Evolutionary conservation across 2,113 vertebrate genomes (phyloP), one percentile per base, ranked within the genome.

Genomic region (Arothron firmamentum): DNA sequence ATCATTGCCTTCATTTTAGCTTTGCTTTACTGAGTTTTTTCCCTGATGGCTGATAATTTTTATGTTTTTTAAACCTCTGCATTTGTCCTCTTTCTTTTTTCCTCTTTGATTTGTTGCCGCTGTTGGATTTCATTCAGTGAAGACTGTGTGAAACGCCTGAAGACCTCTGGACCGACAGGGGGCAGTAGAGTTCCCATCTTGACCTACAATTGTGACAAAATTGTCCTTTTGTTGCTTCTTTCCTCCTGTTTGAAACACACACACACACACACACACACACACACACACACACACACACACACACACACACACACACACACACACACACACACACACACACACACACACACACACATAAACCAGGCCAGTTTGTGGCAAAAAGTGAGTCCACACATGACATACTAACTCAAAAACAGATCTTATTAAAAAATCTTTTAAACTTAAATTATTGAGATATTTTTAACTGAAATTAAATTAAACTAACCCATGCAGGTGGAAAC

Each of bases 171-270:
- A 60, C 82, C 86, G 76, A 79, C 56, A 73, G 86, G 80, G 62
- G 86, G 86, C 74, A 88, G 68, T 54, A 81, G 56, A 41, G 61
- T 43, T 0, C 53, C 70, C 73, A 86, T 82, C 12, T 53, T 81
- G 58, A 14, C 79, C 78, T 74, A 68, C 23, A 70, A 51, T 0
- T 6, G 28, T 6, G 3, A 55, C 8, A 19, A 2, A 13, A 20
- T 47, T n/a, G 48, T 1, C 34, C 21, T 23, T 23, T 53, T 53
- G 14, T 43, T 14, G 2, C 52, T 91, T 92, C 87, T 92, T 93
- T 94, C 92, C 91, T 85, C 47, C 64, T 59, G 14, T 31, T 52
- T 62, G n/a, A n/a, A n/a, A n/a, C n/a, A n/a, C n/a, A n/a, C n/a
- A n/a, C n/a, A n/a, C n/a, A 47, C 67, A 56, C 63, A 48, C n/a